Evolutionary conservation across 2,113 vertebrate species (phyloP).

Genomic region (Muscicapa adusta): DNA sequence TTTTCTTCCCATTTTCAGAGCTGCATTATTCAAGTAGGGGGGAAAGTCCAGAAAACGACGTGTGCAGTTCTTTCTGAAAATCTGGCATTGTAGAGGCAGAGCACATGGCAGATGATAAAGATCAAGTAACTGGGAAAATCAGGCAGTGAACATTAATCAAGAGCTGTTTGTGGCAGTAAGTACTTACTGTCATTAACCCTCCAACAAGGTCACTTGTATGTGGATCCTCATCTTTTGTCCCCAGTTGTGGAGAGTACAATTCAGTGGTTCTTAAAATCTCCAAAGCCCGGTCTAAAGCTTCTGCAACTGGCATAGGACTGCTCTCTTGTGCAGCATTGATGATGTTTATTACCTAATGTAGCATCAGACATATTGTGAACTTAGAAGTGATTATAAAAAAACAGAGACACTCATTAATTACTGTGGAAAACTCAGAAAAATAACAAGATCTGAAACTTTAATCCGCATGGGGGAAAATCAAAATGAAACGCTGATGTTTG

Average conservation of each 20-base stretch:
- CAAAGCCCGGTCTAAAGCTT: conserved; percentile 93
- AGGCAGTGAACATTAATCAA: background rate
- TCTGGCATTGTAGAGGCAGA: background rate
- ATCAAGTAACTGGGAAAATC: background rate
- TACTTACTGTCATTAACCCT: conserved; percentile 91
- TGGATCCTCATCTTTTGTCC: conserved; percentile 91
- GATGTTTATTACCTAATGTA: conserved; percentile 90
- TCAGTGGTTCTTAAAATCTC: conserved; percentile 97
- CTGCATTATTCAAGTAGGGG: background rate
- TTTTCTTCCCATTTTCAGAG: background rate
- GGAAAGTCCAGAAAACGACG: background rate
- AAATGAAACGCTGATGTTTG: background rate
- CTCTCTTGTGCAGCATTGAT: conserved; percentile 96
- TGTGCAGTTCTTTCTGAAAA: background rate
- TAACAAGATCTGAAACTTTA: background rate
- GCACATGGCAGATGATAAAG: background rate
- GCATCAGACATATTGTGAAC: background rate
- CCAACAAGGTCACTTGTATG: conserved; percentile 94
- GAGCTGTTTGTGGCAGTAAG: background rate
- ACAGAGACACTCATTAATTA: background rate
- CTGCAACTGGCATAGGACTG: conserved; percentile 89
- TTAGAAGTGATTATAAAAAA: background rate
- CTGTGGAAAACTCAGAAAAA: background rate
- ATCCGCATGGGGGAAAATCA: background rate
- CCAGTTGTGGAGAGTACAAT: conserved; percentile 92